Base-by-base conservation (phyloP, 2,888 invertebrate species). In the Macrostomum cliftonense region DNA sequence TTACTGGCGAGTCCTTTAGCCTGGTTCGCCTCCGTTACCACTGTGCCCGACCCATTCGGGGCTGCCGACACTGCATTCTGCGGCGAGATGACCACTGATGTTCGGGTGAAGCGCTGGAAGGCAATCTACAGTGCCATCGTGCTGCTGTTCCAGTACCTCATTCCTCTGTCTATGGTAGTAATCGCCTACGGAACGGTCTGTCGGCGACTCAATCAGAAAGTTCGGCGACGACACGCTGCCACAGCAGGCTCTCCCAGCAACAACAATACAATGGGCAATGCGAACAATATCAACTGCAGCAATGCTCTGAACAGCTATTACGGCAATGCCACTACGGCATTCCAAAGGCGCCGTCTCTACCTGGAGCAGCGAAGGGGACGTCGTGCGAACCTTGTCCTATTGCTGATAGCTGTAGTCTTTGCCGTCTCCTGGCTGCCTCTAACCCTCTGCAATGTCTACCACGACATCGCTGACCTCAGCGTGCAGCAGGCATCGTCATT, bases 351-450 rank as follows among this genome's bases (percentile, higher is more conserved):
- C 9, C 55, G 57, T 54, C 54, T 61, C 47, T 49, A 57, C 40
- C 54, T 61, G 17, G 56, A 62, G 37, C 59, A 58, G 57, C 74
- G 80, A 40, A 78, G 82, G 1, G 80, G 85, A 54, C 77, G 81
- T 58, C 79, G 82, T 57, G 88, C 87, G 16, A 87, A 88, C 69
- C 77, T 82, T n/a, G 77, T 89, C 20, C 74, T 89, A 7, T 79
- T 83, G 53, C 80, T 82, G 40, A 87, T 89, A 55, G 83, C 83
- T 7, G 76, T 82, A 2, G 83, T 87, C 2, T 88, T 87, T 63
- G 83, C 82, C 1, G 77, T 86, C 50, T 85, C 85, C 58, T 89
- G 88, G 88, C 69, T 89, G 55, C 89, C 88, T 0, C 67, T 89
- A 51, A 28, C 28, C 9, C 28, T 28, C 28, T 28, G 28, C 28